Conservation (phyloP, 2,113 vertebrate species). For the Synodontis membranacea region DNA sequence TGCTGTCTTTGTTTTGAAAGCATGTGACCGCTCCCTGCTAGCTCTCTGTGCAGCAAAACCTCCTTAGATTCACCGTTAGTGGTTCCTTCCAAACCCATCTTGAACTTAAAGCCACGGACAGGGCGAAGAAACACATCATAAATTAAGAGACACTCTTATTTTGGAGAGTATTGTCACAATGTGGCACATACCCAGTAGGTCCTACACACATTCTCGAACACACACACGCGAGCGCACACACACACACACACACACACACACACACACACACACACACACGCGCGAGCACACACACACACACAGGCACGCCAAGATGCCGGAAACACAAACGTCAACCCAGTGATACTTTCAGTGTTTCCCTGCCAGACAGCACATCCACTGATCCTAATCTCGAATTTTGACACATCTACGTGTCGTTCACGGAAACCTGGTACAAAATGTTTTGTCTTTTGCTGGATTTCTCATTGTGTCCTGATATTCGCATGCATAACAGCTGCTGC, state of each 20-base stretch:
- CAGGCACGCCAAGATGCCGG: constrained; percentile 18
- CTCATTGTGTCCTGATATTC: background rate
- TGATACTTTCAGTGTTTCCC: background rate
- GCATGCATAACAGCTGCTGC: background rate
- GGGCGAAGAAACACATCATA: constrained; percentile 16
- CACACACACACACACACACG: too few relatives aligned
- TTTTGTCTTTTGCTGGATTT: background rate
- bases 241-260: too few relatives aligned
- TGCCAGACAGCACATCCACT: background rate
- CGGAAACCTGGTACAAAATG: too few relatives aligned
- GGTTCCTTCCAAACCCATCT: too few relatives aligned
- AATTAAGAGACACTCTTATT: constrained; percentile 22
- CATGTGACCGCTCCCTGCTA: too few relatives aligned
- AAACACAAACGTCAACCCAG: constrained; percentile 17
- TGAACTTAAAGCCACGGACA: background rate
- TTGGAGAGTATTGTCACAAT: constrained; percentile 2
- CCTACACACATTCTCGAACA: constrained; percentile 26
- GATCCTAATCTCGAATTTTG: too few relatives aligned
- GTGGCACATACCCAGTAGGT: constrained; percentile 27
- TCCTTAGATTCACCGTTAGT: too few relatives aligned
- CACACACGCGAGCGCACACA: too few relatives aligned
- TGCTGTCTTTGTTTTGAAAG: too few relatives aligned
- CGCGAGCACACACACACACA: too few relatives aligned
- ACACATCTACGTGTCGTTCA: too few relatives aligned
- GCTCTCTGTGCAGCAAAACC: too few relatives aligned